Conservation (phyloP, 2,888 invertebrate genomes). For the Epinotia demarniana region DNA sequence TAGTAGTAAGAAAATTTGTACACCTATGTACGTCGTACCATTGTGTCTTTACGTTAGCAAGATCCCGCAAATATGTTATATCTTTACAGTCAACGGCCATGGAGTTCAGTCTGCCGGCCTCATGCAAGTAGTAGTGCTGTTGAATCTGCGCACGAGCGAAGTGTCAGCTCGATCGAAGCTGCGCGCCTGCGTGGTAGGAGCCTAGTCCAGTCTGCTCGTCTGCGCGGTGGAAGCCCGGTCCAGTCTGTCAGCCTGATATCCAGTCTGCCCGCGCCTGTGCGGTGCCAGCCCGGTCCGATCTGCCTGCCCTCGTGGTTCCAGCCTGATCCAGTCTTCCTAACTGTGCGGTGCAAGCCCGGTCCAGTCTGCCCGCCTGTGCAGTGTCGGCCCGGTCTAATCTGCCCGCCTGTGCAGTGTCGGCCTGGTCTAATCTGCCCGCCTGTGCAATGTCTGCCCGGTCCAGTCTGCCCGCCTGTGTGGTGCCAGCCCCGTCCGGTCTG, state of each 20-base stretch:
- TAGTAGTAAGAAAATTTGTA: too few species aligned
- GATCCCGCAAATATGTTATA: too few species aligned
- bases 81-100: too few species aligned
- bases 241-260: too few species aligned
- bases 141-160: not conserved
- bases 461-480: slow-evolving; percentile 2
- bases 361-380: not conserved
- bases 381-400: not conserved
- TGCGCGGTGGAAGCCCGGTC: not conserved
- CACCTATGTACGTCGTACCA: too few species aligned
- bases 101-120: too few species aligned
- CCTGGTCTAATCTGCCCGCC: not conserved
- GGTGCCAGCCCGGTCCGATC: slow-evolving; percentile 7
- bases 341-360: not conserved
- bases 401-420: not conserved
- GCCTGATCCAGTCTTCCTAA: not conserved
- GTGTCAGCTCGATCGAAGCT: not conserved
- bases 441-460: too few species aligned
- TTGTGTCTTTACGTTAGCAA: too few species aligned
- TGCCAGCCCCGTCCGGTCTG: not conserved
- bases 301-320: not conserved
- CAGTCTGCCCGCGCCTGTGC: not conserved
- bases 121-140: too few species aligned
- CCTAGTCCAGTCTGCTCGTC: slow-evolving; percentile 5
- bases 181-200: not conserved